phyloP scores from a whole-genome alignment of 2,888 invertebrate genomes.

The Cheilosia scutellata region DNA sequence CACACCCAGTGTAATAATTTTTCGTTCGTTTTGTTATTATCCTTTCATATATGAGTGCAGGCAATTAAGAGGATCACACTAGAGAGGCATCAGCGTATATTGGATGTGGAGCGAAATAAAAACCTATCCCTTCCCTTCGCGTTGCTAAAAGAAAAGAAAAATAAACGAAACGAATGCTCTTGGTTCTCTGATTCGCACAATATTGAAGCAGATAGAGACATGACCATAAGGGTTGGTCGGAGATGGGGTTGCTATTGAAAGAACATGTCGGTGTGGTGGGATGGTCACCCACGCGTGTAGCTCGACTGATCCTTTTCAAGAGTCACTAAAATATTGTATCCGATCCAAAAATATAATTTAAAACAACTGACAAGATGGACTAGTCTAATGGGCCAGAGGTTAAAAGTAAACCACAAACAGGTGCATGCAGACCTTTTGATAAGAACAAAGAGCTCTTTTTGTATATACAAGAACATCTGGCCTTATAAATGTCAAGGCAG shows the following conservation, averaged over 20 bases:
- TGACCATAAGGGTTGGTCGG: not conserved
- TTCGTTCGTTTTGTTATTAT: conserved; percentile 42
- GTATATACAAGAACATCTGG: too few relatives aligned
- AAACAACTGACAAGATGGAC: too few relatives aligned
- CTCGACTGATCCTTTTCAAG: too few relatives aligned
- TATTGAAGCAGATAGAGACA: conserved; percentile 12
- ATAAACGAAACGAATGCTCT: not conserved
- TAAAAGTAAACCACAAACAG: too few relatives aligned
- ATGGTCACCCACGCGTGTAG: too few relatives aligned
- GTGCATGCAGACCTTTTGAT: too few relatives aligned
- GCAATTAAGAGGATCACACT: conserved; percentile 68
- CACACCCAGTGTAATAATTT: conserved; percentile 21
- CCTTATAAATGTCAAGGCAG: too few relatives aligned
- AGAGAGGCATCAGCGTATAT: conserved; percentile 61
- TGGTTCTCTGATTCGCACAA: conserved; percentile 25
- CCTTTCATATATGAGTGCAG: conserved; percentile 53
- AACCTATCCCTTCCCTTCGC: conserved; percentile 22
- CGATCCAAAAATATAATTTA: too few relatives aligned
- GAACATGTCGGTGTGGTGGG: not conserved
- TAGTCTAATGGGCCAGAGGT: too few relatives aligned
- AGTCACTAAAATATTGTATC: too few relatives aligned
- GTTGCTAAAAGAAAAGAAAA: conserved; percentile 31
- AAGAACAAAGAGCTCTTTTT: too few relatives aligned
- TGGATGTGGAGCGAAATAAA: conserved; percentile 67
- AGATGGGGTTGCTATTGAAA: not conserved